Base-by-base conservation (phyloP, 2,888 invertebrate genomes). In the Clitarchus hookeri region DNA sequence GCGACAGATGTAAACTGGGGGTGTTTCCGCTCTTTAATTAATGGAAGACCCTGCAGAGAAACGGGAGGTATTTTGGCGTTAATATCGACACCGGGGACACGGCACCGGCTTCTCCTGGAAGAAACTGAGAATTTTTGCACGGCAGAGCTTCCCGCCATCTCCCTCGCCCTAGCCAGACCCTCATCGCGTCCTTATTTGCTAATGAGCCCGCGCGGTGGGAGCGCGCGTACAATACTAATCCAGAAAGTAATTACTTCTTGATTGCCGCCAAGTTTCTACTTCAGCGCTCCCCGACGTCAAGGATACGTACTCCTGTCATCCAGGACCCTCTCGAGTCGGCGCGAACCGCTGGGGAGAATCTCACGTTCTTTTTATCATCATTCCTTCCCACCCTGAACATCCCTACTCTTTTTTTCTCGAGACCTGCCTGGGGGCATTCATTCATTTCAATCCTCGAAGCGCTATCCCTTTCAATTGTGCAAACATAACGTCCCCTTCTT, bases 391-490 rank as follows among this genome's bases (percentile, higher is more conserved):
- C 12, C 48, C 48, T 48, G 48, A 48, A 48, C 6, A 16, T 16
- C 12, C 0, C 48, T 48, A 16, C 16, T 48, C 8, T 65, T 65
- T 23, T 65, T n/a, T 53, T 53, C 53, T 53, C 53, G 1, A 12
- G 65, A 1, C 65, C n/a, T 6, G 65, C 65, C 65, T 11, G 23
- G 65, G 65, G 65, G 65, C 65, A 65, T 65, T 65, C 65, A 65
- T 65, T 65, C 65, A 23, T 65, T 65, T 65, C 65, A 65, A 65
- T 65, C 23, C 65, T 65, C 23, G 2, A 2, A 65, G 65, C 16
- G 65, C 65, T 9, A 65, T 65, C n/a, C 65, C 65, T 65, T 65
- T 65, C 65, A 65, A 65, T 65, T 65, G 65, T 65, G 65, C 65
- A 65, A 65, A 65, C 65, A 65, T 65, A 23, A 23, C n/a, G n/a